Evolutionary conservation across 2,113 vertebrate genomes (phyloP), one percentile per base, ranked within the genome.

Genomic region (Alethe diademata): DNA sequence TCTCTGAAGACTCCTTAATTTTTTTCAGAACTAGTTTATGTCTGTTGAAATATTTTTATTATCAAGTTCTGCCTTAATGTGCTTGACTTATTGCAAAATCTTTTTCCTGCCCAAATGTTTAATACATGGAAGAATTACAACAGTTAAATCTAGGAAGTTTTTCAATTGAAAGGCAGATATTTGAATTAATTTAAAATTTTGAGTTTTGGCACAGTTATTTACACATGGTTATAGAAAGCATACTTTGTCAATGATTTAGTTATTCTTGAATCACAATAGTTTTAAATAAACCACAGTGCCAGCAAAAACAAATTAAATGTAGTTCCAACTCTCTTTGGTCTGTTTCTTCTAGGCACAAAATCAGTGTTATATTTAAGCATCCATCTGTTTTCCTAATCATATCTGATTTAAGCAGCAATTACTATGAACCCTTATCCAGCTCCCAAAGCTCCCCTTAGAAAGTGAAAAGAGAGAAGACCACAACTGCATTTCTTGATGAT

Each of bases 221-320:
- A 92, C 31, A 74, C 50, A 65, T 57, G 80, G 42, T 78, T 95
- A 54, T 94, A 79, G 88, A 87, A 96, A 79, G 74, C 87, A 94
- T 96, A 73, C 72, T 97, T 96, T 60, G 75, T 83, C 88, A 93
- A 57, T 97, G 94, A 96, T 94, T 96, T 94, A 92, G 89, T 97
- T 95, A 78, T 93, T 87, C 81, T 96, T 93, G 86, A 95, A 90
- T 93, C 95, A 75, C 88, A 92, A 88, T 95, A 67, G 71, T 88
- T 95, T 94, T 91, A 93, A 91, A 92, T 93, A 95, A 96, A 90
- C 57, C 71, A 56, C 65, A 58, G 33, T 85, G 94, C 92, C 95
- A 96, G 72, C 69, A 94, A 93, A 95, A 96, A 94, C 86, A 91
- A 96, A 93, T 83, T 47, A 93, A 72, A 93, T 90, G 40, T 86